Base-by-base conservation (phyloP, 2,888 invertebrate species). In the Platypus cylindrus region DNA sequence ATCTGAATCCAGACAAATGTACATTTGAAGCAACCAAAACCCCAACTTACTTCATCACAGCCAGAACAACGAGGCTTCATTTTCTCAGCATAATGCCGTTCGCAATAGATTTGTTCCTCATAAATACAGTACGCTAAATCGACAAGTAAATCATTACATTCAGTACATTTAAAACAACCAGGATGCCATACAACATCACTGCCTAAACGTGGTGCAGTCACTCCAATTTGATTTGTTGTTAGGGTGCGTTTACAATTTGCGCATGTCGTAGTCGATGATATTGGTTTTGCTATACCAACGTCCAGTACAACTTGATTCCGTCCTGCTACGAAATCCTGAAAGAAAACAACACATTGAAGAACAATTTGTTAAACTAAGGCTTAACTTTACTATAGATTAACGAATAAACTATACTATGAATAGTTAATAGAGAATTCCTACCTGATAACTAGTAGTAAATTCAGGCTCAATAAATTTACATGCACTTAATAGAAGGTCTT, bases 271-370 rank as follows among this genome's bases (percentile, higher is more conserved):
- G 51, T 52, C 11, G 55, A 48, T 3, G 59, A 55, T 12, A 59
- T 54, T 13, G 50, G 43, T 38, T 56, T 54, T 2, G 56, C 58
- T 23, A 59, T 56, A 63, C 89, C 97, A 55, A 97, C 87, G 62
- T 95, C 97, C 55, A 97, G 71, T 24, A 94, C 91, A 51, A 91
- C 83, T 67, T 93, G 91, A 63, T 97, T 95, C 33, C 97, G 72
- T 34, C 86, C 85, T 32, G 87, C 78, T 48, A 94, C 81, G 62
- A 97, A 97, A 62, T 94, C 91, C 64, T 91, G 44, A 28, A 54
- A 55, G 33, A 33, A 41, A n/a, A n/a, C n/a, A n/a, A n/a, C n/a
- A n/a, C n/a, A n/a, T n/a, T n/a, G n/a, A n/a, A n/a, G n/a, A n/a
- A n/a, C n/a, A n/a, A n/a, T n/a, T n/a, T n/a, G n/a, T n/a, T n/a